Conservation (phyloP, 2,888 invertebrate species). For the Podotricha telesiphe region DNA sequence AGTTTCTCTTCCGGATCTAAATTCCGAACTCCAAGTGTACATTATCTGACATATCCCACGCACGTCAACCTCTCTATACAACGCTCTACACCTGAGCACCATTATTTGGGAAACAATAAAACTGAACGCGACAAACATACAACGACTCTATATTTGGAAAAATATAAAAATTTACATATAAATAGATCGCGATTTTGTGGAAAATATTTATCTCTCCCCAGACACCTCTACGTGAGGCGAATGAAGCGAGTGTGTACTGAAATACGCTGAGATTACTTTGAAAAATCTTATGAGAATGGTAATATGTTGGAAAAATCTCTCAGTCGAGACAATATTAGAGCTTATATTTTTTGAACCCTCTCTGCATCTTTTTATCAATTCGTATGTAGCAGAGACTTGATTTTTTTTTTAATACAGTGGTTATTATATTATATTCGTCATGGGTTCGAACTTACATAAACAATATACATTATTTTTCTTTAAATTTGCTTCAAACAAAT, state of each 20-base stretch:
- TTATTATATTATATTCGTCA: too few relatives aligned
- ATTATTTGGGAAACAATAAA: constrained; percentile 69
- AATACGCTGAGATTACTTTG: constrained; percentile 12
- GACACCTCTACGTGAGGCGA: constrained; percentile 75
- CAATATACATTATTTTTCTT: neutral
- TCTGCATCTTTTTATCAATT: too few relatives aligned
- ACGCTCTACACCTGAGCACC: constrained; percentile 58
- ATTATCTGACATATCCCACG: too few relatives aligned
- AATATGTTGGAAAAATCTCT: neutral
- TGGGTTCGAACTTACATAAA: too few relatives aligned
- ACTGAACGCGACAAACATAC: constrained; percentile 58
- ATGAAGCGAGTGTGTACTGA: constrained; percentile 48
- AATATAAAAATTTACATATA: constrained; percentile 79
- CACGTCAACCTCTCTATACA: too few relatives aligned
- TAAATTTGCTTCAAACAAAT: neutral
- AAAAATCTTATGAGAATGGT: constrained; percentile 1
- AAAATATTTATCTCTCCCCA: constrained; percentile 77
- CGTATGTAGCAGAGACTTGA: neutral
- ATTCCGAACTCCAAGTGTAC: too few relatives aligned
- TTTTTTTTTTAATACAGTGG: too few relatives aligned
- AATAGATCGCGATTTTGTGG: constrained; percentile 67
- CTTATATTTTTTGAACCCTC: neutral
- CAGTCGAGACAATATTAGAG: neutral
- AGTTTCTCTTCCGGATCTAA: neutral
- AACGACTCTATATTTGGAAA: constrained; percentile 59